Base-by-base conservation (phyloP, 2,113 vertebrate genomes). In the Lamprologus callipterus region DNA sequence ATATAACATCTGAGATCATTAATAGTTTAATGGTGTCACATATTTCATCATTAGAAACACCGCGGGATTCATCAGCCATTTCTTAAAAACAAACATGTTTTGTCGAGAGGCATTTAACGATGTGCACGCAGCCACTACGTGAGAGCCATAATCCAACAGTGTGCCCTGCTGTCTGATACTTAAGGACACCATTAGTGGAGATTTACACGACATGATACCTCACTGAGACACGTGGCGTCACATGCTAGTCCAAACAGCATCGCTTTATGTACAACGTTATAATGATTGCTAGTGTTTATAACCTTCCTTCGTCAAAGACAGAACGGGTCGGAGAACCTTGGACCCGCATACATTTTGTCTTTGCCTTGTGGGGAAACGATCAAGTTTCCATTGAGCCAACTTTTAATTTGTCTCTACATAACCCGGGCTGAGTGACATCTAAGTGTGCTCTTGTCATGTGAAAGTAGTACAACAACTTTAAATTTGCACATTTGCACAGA, bases 151-250 rank as follows among this genome's bases (percentile, higher is more conserved):
- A 90, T 86, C 87, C 79, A 47, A 60, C 82, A 70, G 57, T n/a
- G 79, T 91, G 60, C 83, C 31, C 65, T 8, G 16, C 87, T 63
- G 90, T 93, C 90, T 91, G 90, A 90, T 90, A 85, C 90, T 89
- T 91, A 73, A 79, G 87, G 85, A 89, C 88, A 87, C 91, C 85
- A 86, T 86, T 47, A 85, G 83, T 11, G 47, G 40, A 84, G 91
- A 81, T 80, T 92, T 85, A 90, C 23, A 42, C 7, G 21, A 83
- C 85, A 83, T 93, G 91, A 93, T 92, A 87, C 87, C 9, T 40
- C 19, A 9, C 35, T 1, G 33, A 58, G 23, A 85, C 91, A 93
- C 86, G 68, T 63, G 85, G 82, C 80, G 2, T 82, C 80, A 6
- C 63, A 82, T 84, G n/a, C 8, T 73, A 87, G 31, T 78, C 23